Percentiles rank a stretch among this genome's conserved stretches.
These are phyloP conservation scores for Sciurus vulgaris DNA, from an alignment of 2,797 vertebrate species.

Conservation along the genomic window DNA sequence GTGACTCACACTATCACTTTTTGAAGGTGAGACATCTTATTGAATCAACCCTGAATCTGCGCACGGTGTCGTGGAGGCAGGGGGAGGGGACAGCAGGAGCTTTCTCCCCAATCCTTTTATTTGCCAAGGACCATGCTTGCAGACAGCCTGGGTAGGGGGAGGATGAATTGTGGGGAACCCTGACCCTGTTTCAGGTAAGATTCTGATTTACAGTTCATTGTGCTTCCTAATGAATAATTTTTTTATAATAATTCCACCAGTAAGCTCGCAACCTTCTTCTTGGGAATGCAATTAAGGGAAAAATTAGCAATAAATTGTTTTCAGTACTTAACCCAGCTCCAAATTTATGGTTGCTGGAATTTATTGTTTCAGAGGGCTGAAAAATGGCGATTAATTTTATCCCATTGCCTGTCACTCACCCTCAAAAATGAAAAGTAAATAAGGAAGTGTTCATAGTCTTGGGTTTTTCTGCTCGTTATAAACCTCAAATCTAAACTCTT, in stretches of 20 bases:
- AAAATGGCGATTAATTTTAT: slow-evolving; percentile 72
- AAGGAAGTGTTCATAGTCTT: background rate
- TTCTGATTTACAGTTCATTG: background rate
- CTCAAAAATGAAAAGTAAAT: slow-evolving; percentile 56
- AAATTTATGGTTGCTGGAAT: slow-evolving; percentile 73
- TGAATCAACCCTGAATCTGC: background rate
- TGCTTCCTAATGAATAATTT: slow-evolving; percentile 43
- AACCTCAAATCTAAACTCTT: background rate
- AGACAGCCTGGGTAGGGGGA: background rate
- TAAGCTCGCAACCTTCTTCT: slow-evolving; percentile 76
- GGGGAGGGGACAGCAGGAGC: rapidly evolving
- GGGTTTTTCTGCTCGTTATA: background rate
- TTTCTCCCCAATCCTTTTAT: background rate
- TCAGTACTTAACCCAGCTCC: slow-evolving; percentile 75
- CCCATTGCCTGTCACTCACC: slow-evolving; percentile 66
- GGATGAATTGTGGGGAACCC: background rate
- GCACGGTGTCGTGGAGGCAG: rapidly evolving
- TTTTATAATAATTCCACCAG: slow-evolving; percentile 70
- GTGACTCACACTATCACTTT: background rate
- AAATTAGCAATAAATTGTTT: slow-evolving; percentile 77
- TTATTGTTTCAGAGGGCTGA: slow-evolving; percentile 76
- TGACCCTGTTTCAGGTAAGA: slow-evolving; percentile 59
- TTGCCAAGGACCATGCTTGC: background rate
- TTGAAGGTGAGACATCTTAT: background rate
- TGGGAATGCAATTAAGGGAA: slow-evolving; percentile 75